Percentiles rank a stretch among this genome's conserved stretches.
These are phyloP conservation scores for Antechinus flavipes DNA, from an alignment of 2,113 vertebrate genomes.

Conservation along the genomic window DNA sequence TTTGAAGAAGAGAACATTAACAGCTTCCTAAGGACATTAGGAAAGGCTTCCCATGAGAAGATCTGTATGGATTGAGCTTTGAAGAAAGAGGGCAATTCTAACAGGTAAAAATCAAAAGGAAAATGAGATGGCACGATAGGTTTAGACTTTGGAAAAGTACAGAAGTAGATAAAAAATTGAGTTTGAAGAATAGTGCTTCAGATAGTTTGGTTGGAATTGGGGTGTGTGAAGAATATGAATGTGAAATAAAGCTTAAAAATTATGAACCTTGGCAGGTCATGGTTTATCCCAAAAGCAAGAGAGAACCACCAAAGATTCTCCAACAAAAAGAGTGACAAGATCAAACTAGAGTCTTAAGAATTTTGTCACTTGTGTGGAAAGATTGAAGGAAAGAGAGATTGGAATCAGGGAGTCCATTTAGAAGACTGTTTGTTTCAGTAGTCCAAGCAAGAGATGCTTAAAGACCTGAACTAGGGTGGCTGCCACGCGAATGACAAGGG, in stretches of 20 bases:
- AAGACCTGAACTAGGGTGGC: not conserved
- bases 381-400: not conserved
- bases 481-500: not conserved
- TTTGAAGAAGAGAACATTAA: not conserved
- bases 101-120: not conserved
- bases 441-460: not conserved
- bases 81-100: not conserved
- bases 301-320: not conserved
- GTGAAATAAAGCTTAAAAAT: not conserved
- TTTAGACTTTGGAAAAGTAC: not conserved
- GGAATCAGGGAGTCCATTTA: not conserved
- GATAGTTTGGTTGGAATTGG: not conserved
- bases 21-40: not conserved
- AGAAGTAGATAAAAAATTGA: not conserved
- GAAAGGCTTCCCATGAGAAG: not conserved
- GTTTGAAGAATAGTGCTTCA: too few relatives aligned
- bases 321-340: not conserved
- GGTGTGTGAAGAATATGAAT: not conserved
- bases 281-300: not conserved
- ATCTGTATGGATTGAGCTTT: not conserved
- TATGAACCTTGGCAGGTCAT: not conserved
- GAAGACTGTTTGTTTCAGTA: not conserved
- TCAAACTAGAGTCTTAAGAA: not conserved
- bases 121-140: not conserved
- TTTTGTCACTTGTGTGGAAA: not conserved